These are phyloP conservation scores for Steinernema khuongi DNA, from an alignment of 1,140 invertebrate genomes.

Conservation along the genomic window DNA sequence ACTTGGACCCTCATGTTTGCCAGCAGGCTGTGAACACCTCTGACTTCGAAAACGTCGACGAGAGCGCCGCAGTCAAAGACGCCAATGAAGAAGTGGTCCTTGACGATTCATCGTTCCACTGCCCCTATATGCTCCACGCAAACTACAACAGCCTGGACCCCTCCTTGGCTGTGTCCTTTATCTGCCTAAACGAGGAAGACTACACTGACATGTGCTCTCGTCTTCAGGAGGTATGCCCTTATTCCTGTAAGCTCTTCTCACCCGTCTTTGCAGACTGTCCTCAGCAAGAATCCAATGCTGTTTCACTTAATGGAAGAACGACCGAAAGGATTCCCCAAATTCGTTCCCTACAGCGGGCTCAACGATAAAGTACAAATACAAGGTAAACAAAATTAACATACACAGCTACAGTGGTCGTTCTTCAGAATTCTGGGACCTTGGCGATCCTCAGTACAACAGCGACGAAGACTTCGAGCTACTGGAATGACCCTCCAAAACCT, in stretches of 20 bases:
- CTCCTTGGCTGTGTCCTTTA: conserved; percentile 50
- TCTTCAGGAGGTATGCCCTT: conserved; percentile 36
- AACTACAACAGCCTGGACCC: conserved; percentile 53
- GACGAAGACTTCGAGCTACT: conserved; percentile 41
- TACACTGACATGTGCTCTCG: conserved; percentile 44
- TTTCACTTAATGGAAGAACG: conserved; percentile 53
- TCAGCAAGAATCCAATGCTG: conserved; percentile 38
- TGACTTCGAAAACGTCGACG: conserved; percentile 10
- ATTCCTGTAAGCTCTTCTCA: conserved; percentile 24
- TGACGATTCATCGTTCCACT: conserved; percentile 53
- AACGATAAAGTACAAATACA: conserved; percentile 47
- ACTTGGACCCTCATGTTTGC: conserved; percentile 53
- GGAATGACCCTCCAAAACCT: not conserved
- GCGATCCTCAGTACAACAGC: conserved; percentile 47
- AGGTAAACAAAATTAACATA: conserved; percentile 27
- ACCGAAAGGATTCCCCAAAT: conserved; percentile 48
- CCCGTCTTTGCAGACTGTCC: conserved; percentile 20
- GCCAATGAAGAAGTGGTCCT: conserved; percentile 24
- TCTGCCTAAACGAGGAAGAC: conserved; percentile 44
- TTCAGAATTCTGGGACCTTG: conserved; percentile 54
- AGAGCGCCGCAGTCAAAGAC: not conserved
- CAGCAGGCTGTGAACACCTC: conserved; percentile 43
- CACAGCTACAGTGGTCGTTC: conserved; percentile 21
- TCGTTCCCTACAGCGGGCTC: conserved; percentile 50
- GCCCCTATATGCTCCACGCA: conserved; percentile 48